phyloP scores from a whole-genome alignment of 2,113 vertebrate genomes.

The Gadus chalcogrammus region DNA sequence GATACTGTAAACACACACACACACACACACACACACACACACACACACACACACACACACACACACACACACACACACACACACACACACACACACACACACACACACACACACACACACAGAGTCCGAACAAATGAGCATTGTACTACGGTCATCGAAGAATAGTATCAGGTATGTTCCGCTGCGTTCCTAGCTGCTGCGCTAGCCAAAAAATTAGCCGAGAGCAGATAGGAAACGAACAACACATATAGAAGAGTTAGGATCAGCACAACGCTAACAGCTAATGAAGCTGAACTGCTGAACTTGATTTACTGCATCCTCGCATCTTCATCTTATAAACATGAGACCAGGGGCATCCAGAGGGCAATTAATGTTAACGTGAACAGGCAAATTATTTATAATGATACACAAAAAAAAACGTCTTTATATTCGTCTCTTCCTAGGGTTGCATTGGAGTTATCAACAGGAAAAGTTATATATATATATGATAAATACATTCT shows the following conservation, averaged over 20 bases:
- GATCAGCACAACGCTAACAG: background rate
- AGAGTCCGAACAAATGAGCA: background rate
- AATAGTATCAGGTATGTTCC: background rate
- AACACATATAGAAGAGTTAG: background rate
- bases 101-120: background rate
- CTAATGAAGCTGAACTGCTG: background rate
- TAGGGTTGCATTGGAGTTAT: no score
- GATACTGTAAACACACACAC: constrained; percentile 76
- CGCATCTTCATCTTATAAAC: no score
- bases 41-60: background rate
- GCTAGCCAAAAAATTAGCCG: no score
- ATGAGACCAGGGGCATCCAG: no score
- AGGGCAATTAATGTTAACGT: no score
- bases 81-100: background rate
- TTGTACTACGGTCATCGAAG: background rate
- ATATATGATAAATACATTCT: no score
- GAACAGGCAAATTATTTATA: no score
- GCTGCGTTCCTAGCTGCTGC: background rate
- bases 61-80: background rate
- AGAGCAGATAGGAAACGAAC: background rate
- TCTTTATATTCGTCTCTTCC: no score
- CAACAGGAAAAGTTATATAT: no score
- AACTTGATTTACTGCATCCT: background rate
- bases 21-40: background rate
- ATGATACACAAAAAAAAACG: no score